Conservation (phyloP, 2,113 vertebrate species). For the Tupaia tana region DNA sequence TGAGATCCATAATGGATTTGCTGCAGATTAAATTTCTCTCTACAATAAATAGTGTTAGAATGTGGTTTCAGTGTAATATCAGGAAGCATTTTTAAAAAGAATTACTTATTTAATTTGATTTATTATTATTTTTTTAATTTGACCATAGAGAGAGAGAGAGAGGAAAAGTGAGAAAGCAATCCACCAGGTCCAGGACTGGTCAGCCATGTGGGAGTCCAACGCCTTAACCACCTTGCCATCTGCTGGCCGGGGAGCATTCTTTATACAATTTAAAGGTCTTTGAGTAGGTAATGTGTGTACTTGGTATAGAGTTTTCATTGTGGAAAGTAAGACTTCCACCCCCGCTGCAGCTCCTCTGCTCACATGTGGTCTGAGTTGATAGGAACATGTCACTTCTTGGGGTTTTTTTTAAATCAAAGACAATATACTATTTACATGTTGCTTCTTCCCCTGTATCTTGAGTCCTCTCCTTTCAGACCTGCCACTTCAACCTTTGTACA, state of each 20-base stretch:
- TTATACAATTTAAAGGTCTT: slow-evolving; percentile 26
- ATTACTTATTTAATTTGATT: neutral
- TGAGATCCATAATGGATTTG: slow-evolving; percentile 15
- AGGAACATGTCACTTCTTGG: accelerated
- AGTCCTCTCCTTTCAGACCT: neutral
- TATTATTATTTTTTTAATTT: too few species aligned
- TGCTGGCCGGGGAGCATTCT: neutral
- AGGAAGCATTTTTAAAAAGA: neutral
- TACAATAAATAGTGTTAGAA: neutral
- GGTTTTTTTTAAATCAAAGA: neutral
- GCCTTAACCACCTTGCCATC: too few species aligned
- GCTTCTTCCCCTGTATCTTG: neutral
- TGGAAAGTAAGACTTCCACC: neutral
- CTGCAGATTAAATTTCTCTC: slow-evolving; percentile 7
- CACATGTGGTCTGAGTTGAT: neutral
- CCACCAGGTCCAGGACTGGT: too few species aligned
- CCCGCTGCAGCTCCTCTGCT: neutral
- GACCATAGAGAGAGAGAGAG: too few species aligned
- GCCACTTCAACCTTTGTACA: neutral
- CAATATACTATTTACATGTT: neutral
- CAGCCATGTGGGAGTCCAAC: too few species aligned
- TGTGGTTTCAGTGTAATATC: neutral
- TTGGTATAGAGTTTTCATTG: neutral
- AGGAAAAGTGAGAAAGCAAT: too few species aligned
- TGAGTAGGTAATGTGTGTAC: neutral